Percentiles rank a stretch among this genome's conserved stretches.
Evolutionary conservation across 2,888 invertebrate species (phyloP).

Genomic region (Notodonta ziczac): DNA sequence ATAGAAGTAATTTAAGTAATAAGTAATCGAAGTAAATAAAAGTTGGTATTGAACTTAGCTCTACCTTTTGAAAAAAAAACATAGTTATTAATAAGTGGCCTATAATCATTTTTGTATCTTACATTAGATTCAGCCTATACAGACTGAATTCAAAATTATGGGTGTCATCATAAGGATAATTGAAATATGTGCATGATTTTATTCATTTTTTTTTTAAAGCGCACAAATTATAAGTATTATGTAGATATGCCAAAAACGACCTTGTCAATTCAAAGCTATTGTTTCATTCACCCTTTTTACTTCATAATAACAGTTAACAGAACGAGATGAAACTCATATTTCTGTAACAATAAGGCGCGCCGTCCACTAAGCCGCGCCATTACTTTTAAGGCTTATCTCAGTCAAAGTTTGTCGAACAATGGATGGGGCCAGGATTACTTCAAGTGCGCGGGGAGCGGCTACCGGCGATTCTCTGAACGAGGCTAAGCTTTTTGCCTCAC

Average conservation of each 20-base stretch:
- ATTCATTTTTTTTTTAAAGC: no score
- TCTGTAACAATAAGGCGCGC: constrained; percentile 37
- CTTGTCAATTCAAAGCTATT: constrained; percentile 6
- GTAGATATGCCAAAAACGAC: not conserved
- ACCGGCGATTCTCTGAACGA: constrained; percentile 44
- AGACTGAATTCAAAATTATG: no score
- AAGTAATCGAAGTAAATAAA: no score
- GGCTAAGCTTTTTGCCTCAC: constrained; percentile 19
- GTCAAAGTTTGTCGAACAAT: constrained; percentile 58
- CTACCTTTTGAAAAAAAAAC: no score
- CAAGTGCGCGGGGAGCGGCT: constrained; percentile 41
- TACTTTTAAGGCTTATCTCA: constrained; percentile 60
- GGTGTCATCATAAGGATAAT: no score
- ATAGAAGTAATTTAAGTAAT: no score
- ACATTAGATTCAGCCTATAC: no score
- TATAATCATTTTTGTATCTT: no score
- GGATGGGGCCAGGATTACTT: constrained; percentile 46
- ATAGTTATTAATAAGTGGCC: no score
- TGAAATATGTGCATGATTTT: no score
- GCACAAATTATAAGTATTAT: no score
- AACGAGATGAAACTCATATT: constrained; percentile 22
- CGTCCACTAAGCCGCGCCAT: constrained; percentile 47
- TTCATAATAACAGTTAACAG: constrained; percentile 26
- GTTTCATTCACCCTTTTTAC: constrained; percentile 11
- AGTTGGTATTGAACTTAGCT: no score